Evolutionary conservation across 2,797 vertebrate species (phyloP), one percentile per base, ranked within the genome.

Genomic region (Coendou prehensilis): DNA sequence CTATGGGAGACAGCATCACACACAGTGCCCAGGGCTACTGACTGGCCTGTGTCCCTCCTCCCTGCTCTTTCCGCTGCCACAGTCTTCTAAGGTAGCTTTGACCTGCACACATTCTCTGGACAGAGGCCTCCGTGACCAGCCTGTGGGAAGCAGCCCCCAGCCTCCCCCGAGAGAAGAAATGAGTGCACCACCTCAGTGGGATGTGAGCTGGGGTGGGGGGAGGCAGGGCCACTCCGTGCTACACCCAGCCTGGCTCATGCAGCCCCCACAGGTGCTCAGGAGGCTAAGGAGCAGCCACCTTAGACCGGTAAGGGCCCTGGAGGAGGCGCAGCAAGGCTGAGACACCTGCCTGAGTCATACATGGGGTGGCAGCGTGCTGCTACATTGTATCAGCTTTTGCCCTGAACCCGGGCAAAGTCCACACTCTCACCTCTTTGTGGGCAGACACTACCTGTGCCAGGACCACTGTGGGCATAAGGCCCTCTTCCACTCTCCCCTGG

Each of bases 1-100:
- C 20, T 4, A 0, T 13, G 4, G 9, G 89, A 28, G 26, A 76
- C 2, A 1, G 47, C 50, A 9, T 8, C 18, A 4, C 71, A 5
- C 0, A 1, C 6, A 0, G 63, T 2, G 2, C 57, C 30, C 57
- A 18, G 79, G 45, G 9, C 47, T 3, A 6, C 20, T 0, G 13
- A 6, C 57, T 3, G 28, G 64, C 64, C 9, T 2, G 13, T 1
- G 41, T n/a, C 57, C 6, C 37, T 41, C 47, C 15, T 15, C 33
- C 9, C 54, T 22, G 57, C 5, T 3, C 20, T 13, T 11, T 20
- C 9, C 0, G 0, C 8, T 20, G 63, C 37, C 33, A 14, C 2
- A 5, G 2, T 13, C n/a, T 45, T 47, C 45, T 57, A 11, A 0
- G 10, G 69, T 0, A 17, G 50, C 80, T 57, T 6, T 86, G 7